These are phyloP conservation scores for Actias luna DNA, from an alignment of 2,888 invertebrate genomes.

Conservation along the genomic window DNA sequence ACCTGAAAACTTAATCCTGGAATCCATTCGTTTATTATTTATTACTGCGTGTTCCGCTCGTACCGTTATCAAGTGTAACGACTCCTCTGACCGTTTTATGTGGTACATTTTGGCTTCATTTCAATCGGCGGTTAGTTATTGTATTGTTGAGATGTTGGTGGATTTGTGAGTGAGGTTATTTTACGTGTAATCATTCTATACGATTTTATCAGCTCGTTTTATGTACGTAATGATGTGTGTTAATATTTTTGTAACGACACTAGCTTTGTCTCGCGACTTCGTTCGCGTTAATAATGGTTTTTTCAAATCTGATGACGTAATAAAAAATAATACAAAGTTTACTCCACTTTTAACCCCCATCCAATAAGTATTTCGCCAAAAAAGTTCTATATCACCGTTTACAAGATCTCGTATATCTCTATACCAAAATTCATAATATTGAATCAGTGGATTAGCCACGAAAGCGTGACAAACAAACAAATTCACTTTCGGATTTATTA, in stretches of 20 bases:
- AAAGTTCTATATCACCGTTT: too few species aligned
- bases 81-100: constrained; percentile 30
- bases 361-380: too few species aligned
- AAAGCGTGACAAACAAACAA: too few species aligned
- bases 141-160: constrained; percentile 19
- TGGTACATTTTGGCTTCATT: constrained; percentile 30
- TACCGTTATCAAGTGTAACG: constrained; percentile 14
- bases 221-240: not conserved
- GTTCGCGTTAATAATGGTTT: too few species aligned
- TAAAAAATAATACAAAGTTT: too few species aligned
- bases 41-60: not conserved
- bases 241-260: not conserved
- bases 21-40: constrained; percentile 13
- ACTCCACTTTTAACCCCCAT: too few species aligned
- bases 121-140: constrained; percentile 38
- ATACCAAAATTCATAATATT: too few species aligned
- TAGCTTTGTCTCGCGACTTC: too few species aligned
- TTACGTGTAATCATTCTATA: not conserved
- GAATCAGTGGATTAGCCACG: too few species aligned
- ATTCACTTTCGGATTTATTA: too few species aligned
- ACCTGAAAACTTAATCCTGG: constrained; percentile 8
- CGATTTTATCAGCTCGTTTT: not conserved
- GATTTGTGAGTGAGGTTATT: not conserved
- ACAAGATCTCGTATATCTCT: too few species aligned
- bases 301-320: too few species aligned